Percentiles rank a stretch among this genome's conserved stretches.
phyloP scores from a whole-genome alignment of 2,113 vertebrate species.

The Planiliza haematocheilus region DNA sequence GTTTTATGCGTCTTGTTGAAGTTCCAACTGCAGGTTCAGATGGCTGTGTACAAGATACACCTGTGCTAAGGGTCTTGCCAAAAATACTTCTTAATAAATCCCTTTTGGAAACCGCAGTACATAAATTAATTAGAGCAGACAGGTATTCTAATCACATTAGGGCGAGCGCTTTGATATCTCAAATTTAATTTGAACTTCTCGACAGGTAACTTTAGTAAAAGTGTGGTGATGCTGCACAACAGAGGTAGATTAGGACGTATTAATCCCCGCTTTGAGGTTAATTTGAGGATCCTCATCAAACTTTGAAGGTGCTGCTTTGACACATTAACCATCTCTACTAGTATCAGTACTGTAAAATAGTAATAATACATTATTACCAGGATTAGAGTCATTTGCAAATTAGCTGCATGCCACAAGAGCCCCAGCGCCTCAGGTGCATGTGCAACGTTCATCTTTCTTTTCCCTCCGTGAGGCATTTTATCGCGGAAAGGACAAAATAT shows the following conservation, averaged over 20 bases:
- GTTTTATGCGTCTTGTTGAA: neutral
- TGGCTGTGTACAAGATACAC: conserved; percentile 39
- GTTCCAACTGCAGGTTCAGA: too few relatives aligned
- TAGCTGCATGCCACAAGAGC: conserved; percentile 14
- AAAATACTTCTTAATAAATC: conserved; percentile 53
- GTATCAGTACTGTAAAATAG: conserved; percentile 1
- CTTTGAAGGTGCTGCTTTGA: too few relatives aligned
- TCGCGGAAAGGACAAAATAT: conserved; percentile 12
- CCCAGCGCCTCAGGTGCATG: conserved; percentile 6
- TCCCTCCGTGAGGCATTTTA: conserved; percentile 25
- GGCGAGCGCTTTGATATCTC: conserved; percentile 25
- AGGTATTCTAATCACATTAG: conserved; percentile 20
- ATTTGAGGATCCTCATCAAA: too few relatives aligned
- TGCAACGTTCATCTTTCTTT: conserved; percentile 20
- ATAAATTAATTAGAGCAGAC: conserved; percentile 31
- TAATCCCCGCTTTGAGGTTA: neutral
- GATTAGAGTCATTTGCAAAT: conserved; percentile 30
- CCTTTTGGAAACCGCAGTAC: conserved; percentile 17
- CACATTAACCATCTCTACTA: conserved; percentile 1
- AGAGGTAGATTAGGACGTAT: neutral
- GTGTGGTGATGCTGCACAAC: neutral
- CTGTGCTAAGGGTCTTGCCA: conserved; percentile 35
- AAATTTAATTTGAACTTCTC: conserved; percentile 20
- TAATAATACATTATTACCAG: conserved; percentile 23
- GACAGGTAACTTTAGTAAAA: conserved; percentile 12